A percentile compares a stretch with the other conserved stretches of the same genome.
phyloP scores from a whole-genome alignment of 92 coral and sea anemone genomes.

The Umimayanthus chanpuru region DNA sequence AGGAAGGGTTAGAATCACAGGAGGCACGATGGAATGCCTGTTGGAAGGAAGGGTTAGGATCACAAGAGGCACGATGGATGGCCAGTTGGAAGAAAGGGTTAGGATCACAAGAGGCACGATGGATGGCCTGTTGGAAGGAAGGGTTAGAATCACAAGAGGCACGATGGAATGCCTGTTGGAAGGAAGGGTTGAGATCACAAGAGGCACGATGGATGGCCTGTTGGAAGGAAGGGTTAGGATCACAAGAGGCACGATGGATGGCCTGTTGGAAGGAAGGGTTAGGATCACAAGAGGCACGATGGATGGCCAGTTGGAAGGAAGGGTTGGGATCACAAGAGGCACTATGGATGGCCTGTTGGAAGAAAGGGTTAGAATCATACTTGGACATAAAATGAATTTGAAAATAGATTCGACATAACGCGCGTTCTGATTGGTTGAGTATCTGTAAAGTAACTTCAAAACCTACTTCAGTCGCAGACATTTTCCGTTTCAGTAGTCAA shows the following conservation, averaged over 20 bases:
- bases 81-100: constrained; percentile 50
- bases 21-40: constrained; percentile 95
- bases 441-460: too few species aligned
- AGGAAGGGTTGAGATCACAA: constrained; percentile 60
- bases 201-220: constrained; percentile 96
- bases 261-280: constrained; percentile 52
- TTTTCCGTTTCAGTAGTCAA: too few species aligned
- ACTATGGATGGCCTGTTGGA: constrained; percentile 86
- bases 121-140: constrained; percentile 75
- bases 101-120: constrained; percentile 74
- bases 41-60: not conserved
- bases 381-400: not conserved
- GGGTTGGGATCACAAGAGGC: constrained; percentile 60
- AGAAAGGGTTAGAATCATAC: not conserved
- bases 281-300: constrained; percentile 74
- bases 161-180: constrained; percentile 85
- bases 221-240: not conserved
- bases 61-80: constrained; percentile 90
- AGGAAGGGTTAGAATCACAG: constrained; percentile 28
- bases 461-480: too few species aligned
- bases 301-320: constrained; percentile 74
- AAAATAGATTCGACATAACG: not conserved
- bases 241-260: constrained; percentile 90
- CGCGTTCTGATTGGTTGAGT: not conserved
- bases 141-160: constrained; percentile 59